Conservation (phyloP, 1,140 invertebrate species). For the Halyomorpha halys region DNA sequence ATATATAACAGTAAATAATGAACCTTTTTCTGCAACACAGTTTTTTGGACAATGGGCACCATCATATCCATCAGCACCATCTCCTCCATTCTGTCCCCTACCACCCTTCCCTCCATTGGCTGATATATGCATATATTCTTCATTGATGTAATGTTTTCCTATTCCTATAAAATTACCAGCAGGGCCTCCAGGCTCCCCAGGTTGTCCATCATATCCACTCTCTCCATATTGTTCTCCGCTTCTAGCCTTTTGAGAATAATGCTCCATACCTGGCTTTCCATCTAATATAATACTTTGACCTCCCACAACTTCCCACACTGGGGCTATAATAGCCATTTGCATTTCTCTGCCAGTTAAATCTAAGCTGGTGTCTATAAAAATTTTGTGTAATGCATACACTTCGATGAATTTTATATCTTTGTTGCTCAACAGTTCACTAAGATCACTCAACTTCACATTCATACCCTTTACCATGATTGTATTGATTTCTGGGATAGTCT, state of each 20-base stretch:
- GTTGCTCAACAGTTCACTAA: not conserved
- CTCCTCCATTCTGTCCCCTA: not conserved
- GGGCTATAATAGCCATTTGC: constrained; percentile 13
- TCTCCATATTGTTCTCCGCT: constrained; percentile 1
- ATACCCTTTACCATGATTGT: not conserved
- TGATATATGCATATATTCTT: not conserved
- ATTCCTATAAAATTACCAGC: constrained; percentile 6
- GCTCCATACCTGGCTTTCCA: not conserved
- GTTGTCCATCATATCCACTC: not conserved
- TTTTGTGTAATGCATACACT: not conserved
- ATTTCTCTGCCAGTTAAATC: not conserved
- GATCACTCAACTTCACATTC: not conserved
- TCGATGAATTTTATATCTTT: not conserved
- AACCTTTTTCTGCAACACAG: not conserved
- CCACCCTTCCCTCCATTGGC: not conserved
- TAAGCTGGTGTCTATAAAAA: not conserved
- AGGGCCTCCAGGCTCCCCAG: constrained; percentile 1
- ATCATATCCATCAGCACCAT: not conserved
- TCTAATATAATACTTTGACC: constrained; percentile 12
- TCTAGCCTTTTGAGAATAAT: not conserved
- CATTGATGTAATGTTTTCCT: not conserved
- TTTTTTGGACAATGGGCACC: not conserved
- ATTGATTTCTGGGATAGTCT: not conserved
- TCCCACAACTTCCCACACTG: constrained; percentile 17
- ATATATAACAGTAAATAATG: too few species aligned